Percentiles rank a stretch among this genome's conserved stretches.
Conservation (phyloP, 1,140 invertebrate genomes). For the Drosophila watanabei region DNA sequence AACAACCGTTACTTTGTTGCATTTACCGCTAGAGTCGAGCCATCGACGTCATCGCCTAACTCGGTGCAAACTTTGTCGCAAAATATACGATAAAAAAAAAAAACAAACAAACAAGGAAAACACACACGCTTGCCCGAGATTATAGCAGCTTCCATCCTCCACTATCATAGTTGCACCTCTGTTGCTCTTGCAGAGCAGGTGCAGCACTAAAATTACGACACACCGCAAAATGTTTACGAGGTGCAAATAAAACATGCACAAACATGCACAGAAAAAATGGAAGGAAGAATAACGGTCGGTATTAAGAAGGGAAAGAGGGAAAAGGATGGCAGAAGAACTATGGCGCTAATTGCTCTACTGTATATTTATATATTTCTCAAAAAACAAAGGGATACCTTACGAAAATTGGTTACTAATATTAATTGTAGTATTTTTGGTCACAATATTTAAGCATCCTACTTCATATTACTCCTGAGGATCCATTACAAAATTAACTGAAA, state of each 20-base stretch:
- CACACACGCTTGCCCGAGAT: conserved; percentile 1
- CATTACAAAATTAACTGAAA: too few relatives aligned
- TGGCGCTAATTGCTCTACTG: not conserved
- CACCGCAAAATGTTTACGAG: conserved; percentile 67
- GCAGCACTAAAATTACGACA: conserved; percentile 42
- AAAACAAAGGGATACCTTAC: not conserved
- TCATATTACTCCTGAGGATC: too few relatives aligned
- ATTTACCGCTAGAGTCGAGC: conserved; percentile 31
- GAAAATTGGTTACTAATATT: not conserved
- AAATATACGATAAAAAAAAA: conserved; percentile 9
- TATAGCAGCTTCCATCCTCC: not conserved
- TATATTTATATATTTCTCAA: not conserved
- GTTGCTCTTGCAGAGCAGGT: conserved; percentile 7
- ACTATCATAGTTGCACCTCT: conserved; percentile 1
- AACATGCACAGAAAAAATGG: conserved; percentile 37
- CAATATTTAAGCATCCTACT: not conserved
- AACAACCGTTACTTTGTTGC: conserved; percentile 37
- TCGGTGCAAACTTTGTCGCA: conserved; percentile 32
- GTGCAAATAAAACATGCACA: conserved; percentile 54
- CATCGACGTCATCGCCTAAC: conserved; percentile 30
- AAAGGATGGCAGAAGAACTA: not conserved
- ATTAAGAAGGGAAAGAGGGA: not conserved
- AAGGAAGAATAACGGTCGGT: conserved; percentile 10
- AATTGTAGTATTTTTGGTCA: not conserved
- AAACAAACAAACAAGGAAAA: not conserved